These are phyloP conservation scores for Dromococcyx pavoninus DNA, from an alignment of 2,797 vertebrate genomes.

Conservation along the genomic window DNA sequence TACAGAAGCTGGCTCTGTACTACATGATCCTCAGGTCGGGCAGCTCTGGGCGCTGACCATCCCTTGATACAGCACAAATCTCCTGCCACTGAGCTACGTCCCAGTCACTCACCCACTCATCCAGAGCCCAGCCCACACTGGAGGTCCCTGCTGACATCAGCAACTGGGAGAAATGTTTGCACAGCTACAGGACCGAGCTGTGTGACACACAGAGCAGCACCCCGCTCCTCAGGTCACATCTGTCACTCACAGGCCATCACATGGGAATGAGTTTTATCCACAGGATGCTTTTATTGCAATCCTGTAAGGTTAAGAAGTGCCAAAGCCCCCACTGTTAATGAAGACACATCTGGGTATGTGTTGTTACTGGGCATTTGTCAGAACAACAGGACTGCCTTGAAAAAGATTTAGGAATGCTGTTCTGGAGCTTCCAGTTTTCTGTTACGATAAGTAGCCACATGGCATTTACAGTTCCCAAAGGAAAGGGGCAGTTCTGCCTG, in stretches of 20 bases:
- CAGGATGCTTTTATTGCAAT: neutral
- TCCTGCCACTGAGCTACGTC: neutral
- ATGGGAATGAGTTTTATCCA: neutral
- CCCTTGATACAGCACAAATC: neutral
- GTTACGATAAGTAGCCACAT: fast-evolving
- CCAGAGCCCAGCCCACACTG: neutral
- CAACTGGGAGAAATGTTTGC: neutral
- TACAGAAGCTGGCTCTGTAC: neutral
- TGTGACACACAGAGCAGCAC: neutral
- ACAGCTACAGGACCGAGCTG: neutral
- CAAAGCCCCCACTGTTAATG: neutral
- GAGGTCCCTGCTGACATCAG: neutral
- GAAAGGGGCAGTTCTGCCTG: neutral
- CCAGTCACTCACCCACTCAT: neutral
- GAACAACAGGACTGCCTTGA: neutral
- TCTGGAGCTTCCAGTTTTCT: neutral
- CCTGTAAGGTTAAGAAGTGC: neutral
- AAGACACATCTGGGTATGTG: neutral
- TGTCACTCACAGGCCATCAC: neutral
- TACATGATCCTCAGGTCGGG: neutral
- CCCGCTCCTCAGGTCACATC: neutral
- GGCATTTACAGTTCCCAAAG: neutral
- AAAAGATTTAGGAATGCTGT: neutral
- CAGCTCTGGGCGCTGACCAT: neutral
- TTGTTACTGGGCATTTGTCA: neutral